Conservation (phyloP, 2,888 invertebrate genomes). For the Anorthoa munda region DNA sequence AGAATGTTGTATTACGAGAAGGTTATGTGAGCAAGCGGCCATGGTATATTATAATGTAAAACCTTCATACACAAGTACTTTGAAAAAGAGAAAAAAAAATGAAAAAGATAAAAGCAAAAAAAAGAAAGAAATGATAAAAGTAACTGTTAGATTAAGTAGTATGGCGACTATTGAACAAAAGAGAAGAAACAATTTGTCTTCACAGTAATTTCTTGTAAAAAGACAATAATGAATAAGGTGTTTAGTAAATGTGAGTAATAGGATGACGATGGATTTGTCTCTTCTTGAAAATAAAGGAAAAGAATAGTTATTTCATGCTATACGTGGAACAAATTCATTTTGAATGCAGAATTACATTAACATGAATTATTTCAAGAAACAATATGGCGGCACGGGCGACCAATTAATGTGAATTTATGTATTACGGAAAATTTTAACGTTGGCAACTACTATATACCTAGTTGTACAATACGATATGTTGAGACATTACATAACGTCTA, state of each 20-base stretch:
- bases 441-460: conserved; percentile 32
- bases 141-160: neutral
- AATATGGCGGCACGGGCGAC: conserved; percentile 41
- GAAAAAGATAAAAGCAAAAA: neutral
- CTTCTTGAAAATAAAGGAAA: conserved; percentile 35
- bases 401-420: conserved; percentile 54
- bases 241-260: conserved; percentile 44
- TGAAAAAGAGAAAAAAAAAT: neutral
- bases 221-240: conserved; percentile 11
- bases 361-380: conserved; percentile 56
- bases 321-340: conserved; percentile 51
- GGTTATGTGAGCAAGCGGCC: neutral
- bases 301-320: conserved; percentile 27
- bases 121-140: no score
- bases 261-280: conserved; percentile 29
- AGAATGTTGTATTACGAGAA: neutral
- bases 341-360: conserved; percentile 52
- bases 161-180: conserved; percentile 6
- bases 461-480: conserved; percentile 16
- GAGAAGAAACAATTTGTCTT: conserved; percentile 26
- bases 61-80: neutral
- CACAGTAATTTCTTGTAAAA: conserved; percentile 24
- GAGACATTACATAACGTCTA: conserved; percentile 38
- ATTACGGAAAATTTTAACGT: conserved; percentile 29
- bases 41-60: neutral